phyloP scores from a whole-genome alignment of 2,888 invertebrate genomes.

The Eupithecia exiguata region DNA sequence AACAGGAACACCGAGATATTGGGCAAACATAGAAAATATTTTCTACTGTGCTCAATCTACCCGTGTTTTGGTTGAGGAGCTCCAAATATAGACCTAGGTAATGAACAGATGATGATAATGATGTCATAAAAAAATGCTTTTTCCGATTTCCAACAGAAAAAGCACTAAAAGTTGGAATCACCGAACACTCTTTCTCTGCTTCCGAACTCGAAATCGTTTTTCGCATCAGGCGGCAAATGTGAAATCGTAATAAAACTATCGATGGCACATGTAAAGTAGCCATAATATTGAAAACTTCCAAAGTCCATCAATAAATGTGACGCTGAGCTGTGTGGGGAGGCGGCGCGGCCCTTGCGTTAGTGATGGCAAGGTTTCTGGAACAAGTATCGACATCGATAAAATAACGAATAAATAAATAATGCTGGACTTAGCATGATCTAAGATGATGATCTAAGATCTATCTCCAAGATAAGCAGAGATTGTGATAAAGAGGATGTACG shows the following conservation, averaged over 20 bases:
- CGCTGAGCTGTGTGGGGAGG: conserved; percentile 75
- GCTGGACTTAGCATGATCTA: not conserved
- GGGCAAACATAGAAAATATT: not conserved
- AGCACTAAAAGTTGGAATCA: conserved; percentile 49
- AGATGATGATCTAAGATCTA: too few species aligned
- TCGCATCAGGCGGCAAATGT: conserved; percentile 83
- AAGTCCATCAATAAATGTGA: conserved; percentile 83
- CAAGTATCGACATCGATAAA: conserved; percentile 26
- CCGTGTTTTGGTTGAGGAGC: not conserved
- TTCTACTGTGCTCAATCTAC: not conserved
- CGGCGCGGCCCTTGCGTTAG: conserved; percentile 47
- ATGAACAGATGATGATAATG: not conserved
- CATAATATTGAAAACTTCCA: conserved; percentile 83
- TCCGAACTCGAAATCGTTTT: conserved; percentile 62
- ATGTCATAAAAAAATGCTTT: not conserved
- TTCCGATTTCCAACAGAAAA: conserved; percentile 24
- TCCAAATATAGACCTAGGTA: not conserved
- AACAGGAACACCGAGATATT: not conserved
- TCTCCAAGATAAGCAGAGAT: not conserved
- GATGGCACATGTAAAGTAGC: conserved; percentile 81
- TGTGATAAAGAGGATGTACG: not conserved
- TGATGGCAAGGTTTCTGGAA: not conserved
- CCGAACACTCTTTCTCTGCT: conserved; percentile 55
- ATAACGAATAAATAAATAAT: not conserved
- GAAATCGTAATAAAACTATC: conserved; percentile 83